Evolutionary conservation across 2,797 vertebrate species (phyloP).

Genomic region (Periophthalmus magnuspinnatus): DNA sequence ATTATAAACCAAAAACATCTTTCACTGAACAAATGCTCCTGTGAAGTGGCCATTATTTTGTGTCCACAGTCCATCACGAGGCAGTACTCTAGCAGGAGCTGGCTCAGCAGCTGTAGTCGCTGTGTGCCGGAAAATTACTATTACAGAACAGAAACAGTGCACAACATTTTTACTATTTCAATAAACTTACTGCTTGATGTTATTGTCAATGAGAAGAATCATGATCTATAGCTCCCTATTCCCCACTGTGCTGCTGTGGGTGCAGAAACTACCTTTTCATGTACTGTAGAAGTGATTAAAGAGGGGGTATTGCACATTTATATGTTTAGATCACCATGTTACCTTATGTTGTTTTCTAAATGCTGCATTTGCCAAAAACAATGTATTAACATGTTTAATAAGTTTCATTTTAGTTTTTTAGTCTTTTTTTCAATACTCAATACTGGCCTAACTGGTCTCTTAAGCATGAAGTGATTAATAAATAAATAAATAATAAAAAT

Average conservation of each 20-base stretch:
- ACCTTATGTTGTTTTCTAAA: no score
- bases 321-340: no score
- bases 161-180: not conserved
- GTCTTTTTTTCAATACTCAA: no score
- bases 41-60: conserved; percentile 8
- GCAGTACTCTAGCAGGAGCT: not conserved
- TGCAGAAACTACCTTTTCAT: not conserved
- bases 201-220: not conserved
- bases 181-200: not conserved
- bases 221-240: not conserved
- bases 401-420: no score
- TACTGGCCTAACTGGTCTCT: no score
- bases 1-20: conserved; percentile 2
- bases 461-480: no score
- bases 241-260: not conserved
- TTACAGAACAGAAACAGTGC: not conserved
- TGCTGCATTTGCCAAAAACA: no score
- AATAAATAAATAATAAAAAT: no score
- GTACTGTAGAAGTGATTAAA: no score
- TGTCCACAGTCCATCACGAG: not conserved
- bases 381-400: no score
- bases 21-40: not conserved
- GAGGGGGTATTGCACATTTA: no score
- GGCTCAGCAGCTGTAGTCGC: not conserved
- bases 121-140: conserved; percentile 1